Evolutionary conservation across 2,888 invertebrate species (phyloP), one percentile per base, ranked within the genome.

Genomic region (Cremastinae sp.): DNA sequence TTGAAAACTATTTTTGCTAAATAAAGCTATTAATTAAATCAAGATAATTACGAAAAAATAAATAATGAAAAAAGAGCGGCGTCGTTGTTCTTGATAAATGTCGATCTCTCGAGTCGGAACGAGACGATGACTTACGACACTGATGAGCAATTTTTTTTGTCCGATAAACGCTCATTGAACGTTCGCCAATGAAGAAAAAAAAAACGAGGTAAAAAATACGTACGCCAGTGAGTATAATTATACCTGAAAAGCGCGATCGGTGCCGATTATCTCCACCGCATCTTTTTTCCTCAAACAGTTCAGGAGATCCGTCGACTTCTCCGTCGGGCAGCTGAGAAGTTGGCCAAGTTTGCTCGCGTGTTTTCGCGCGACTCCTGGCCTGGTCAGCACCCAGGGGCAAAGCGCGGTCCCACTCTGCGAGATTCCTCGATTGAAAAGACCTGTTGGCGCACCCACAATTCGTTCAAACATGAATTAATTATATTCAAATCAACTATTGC

Each of bases 361-460:
- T 43, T 90, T 88, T 4, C 91, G 89, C 0, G 93, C 92, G 71
- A 93, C 91, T 5, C 93, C 93, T 1, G 92, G 92, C 61, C 91
- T 91, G 0, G 93, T 91, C 0, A 94, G 91, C 0, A 93, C 93
- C 94, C 94, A 94, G 0, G 93, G 92, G 78, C 93, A 93, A 41
- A 94, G 90, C 0, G 94, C 93, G 0, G 94, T 94, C 0, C 95
- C 95, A 59, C 95, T 95, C 85, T 95, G 94, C 0, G 95, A 93
- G 74, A 96, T 95, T 0, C 91, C 95, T 72, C 93, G 93, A 79
- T 94, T 94, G 80, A 95, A 94, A 9, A 95, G 85, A 72, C 93
- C 95, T 94, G 84, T 56, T 7, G 53, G 64, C 51, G 58, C 18
- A 69, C 49, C 39, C 64, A 64, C n/a, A 35, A 14, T 22, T 18